Conservation (phyloP, 2,888 invertebrate genomes). For the Rugalucina vietnamica region DNA sequence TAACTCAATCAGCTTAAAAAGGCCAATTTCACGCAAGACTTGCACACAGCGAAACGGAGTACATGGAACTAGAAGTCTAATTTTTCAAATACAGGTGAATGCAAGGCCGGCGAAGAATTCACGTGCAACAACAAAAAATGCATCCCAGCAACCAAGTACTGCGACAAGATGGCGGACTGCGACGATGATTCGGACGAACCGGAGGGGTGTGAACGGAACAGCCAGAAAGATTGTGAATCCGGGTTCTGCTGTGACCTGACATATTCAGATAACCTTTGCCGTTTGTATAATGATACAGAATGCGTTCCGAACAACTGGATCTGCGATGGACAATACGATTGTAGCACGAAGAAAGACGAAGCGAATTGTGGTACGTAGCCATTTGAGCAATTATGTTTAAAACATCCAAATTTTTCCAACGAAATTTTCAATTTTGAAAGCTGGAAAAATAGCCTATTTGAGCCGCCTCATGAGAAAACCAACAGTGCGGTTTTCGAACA, state of each 20-base stretch:
- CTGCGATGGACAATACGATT: not conserved
- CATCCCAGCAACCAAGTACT: not conserved
- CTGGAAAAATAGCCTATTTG: too few species aligned
- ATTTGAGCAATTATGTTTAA: too few species aligned
- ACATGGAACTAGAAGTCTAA: too few species aligned
- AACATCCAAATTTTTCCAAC: too few species aligned
- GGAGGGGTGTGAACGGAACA: not conserved
- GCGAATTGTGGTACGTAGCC: not conserved
- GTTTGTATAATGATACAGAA: not conserved
- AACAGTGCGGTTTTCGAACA: too few species aligned
- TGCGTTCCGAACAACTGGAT: not conserved
- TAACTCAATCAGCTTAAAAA: too few species aligned
- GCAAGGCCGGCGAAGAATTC: not conserved
- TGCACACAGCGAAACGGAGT: too few species aligned
- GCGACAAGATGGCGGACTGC: not conserved
- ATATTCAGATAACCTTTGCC: not conserved
- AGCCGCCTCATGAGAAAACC: too few species aligned
- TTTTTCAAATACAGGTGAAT: too few species aligned
- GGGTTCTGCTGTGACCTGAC: not conserved
- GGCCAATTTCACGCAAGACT: too few species aligned
- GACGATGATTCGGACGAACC: not conserved
- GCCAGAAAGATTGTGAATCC: not conserved
- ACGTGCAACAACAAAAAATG: not conserved
- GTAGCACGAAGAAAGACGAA: not conserved
- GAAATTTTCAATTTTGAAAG: too few species aligned